Conservation (phyloP, 2,113 vertebrate species). For the Ictidomys tridecemlineatus region DNA sequence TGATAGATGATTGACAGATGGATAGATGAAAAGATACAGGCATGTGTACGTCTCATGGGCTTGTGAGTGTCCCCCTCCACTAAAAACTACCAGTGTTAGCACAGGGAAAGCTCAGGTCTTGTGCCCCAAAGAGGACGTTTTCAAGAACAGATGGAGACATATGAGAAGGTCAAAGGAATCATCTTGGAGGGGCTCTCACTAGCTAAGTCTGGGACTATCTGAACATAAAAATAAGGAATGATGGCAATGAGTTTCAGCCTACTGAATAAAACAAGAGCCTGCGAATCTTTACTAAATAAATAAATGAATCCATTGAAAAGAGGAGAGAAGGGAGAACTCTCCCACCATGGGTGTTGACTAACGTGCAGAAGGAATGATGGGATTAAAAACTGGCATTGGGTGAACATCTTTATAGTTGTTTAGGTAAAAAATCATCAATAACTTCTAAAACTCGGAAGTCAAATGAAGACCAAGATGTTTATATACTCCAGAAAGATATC, state of each 20-base stretch:
- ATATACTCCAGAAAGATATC: not conserved
- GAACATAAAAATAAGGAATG: constrained; percentile 8
- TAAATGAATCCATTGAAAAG: not conserved
- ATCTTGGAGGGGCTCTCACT: not conserved
- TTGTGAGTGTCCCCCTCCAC: not conserved
- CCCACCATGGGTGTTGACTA: not conserved
- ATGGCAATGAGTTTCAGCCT: not conserved
- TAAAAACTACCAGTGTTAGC: not conserved
- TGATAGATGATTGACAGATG: too few species aligned
- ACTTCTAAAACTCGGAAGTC: not conserved
- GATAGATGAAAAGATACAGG: not conserved
- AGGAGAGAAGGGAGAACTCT: not conserved
- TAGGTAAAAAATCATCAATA: not conserved
- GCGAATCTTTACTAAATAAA: not conserved
- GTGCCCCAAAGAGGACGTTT: not conserved
- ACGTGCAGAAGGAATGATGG: not conserved
- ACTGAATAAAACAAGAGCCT: not conserved
- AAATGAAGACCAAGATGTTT: not conserved
- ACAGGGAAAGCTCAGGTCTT: not conserved
- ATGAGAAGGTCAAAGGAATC: not conserved
- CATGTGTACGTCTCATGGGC: not conserved
- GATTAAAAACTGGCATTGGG: not conserved
- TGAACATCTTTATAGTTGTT: not conserved
- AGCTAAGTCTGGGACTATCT: not conserved
- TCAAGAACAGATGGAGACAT: not conserved